These are phyloP conservation scores for Siderastrea radians DNA, from an alignment of 92 coral and sea anemone species.

Conservation along the genomic window DNA sequence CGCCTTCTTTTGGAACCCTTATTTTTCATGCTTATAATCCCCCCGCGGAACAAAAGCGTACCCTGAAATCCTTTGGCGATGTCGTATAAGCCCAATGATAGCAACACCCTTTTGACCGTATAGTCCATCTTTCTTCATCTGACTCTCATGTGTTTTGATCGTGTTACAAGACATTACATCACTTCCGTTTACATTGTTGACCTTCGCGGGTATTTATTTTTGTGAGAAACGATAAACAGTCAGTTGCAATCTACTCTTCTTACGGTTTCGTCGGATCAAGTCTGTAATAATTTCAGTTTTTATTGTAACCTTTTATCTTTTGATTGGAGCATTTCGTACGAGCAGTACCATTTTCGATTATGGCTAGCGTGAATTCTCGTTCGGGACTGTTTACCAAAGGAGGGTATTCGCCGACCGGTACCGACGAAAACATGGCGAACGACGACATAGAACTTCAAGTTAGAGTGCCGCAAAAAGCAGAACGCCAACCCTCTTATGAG, in stretches of 20 bases:
- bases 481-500: conserved; percentile 72
- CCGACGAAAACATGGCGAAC: conserved; percentile 4
- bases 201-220: too few relatives aligned
- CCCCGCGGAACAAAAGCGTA: too few relatives aligned
- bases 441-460: conserved; percentile 33
- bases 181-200: not conserved
- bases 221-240: not conserved
- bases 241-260: not conserved
- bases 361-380: conserved; percentile 77
- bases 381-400: conserved; percentile 54
- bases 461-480: conserved; percentile 38
- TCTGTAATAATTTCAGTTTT: too few relatives aligned
- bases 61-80: too few relatives aligned
- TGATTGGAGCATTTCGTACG: not conserved
- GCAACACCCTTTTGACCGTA: not conserved
- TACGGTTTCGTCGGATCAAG: not conserved
- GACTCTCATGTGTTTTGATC: not conserved
- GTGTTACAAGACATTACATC: not conserved
- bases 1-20: too few relatives aligned
- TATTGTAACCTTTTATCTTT: too few relatives aligned
- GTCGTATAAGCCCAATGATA: too few relatives aligned
- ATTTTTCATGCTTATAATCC: too few relatives aligned
- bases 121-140: not conserved
- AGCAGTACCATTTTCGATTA: not conserved
- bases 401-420: conserved; percentile 7